Evolutionary conservation across 1,140 invertebrate genomes (phyloP), one percentile per base, ranked within the genome.

Genomic region (Aricia agestis): DNA sequence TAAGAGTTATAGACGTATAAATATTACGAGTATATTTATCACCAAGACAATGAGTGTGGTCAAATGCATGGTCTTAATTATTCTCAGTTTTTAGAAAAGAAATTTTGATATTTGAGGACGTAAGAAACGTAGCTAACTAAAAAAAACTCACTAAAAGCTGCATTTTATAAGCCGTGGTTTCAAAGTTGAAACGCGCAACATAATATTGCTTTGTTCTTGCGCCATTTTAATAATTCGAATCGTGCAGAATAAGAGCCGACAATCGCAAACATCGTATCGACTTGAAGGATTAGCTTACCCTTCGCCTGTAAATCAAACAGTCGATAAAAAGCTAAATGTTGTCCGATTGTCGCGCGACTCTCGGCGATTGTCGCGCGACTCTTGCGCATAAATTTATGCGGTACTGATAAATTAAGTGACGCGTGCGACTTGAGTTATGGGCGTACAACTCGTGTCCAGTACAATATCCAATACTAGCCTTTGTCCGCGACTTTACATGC

Each of bases 301-400:
- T 70, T 66, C 41, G 45, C 32, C 82, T 82, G 74, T 90, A 88
- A 87, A 89, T 90, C 86, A 90, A 90, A 81, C 76, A 88, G 85
- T 90, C 88, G 88, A 90, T 90, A 90, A 89, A 90, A 89, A 87
- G 85, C 83, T 89, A 89, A 90, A 90, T 88, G 85, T 87, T 86
- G 86, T 82, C 82, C 85, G 86, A 90, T 90, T 84, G 82, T 78
- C 70, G 76, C 57, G 77, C 82, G 72, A 73, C 45, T 52, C 45
- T 52, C 11, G 45, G 11, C 45, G 45, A 15, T 52, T 52, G 45
- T 52, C 45, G 45, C 45, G 45, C 73, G 80, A 83, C 80, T 82
- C 78, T 83, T 76, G 85, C 81, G 84, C 84, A 86, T 87, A 84
- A 86, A 87, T 87, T 85, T 85, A 84, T 83, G 78, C 74, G 69